Evolutionary conservation across 23 tunicate genomes (phyloP), one percentile per base, ranked within the genome.

Genomic region (Diplosoma virens): DNA sequence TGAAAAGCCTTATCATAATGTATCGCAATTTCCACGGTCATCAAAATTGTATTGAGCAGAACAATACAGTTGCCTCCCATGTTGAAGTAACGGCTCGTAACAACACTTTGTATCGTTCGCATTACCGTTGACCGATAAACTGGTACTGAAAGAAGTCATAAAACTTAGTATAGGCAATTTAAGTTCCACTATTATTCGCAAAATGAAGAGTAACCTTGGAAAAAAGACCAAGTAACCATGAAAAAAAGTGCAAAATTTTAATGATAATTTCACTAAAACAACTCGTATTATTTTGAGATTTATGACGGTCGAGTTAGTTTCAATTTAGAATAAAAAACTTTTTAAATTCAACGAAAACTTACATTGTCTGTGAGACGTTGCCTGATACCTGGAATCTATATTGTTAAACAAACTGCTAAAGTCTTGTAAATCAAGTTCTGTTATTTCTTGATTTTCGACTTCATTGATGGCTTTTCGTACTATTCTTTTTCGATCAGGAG

Each of bases 1-100:
- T 81, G 82, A 58, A 92, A 92, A 55, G 84, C 83, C 33, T 75
- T 81, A 30, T 92, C 88, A 68, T 92, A 92, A 67, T 92, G 97
- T 20, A 92, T 92, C 1, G 85, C 92, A 48, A 92, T 92, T 76
- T 92, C 97, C 21, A 92, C 63, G 7, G 97, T 92, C 87, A 92
- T 73, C 35, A 92, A 47, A 34, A 92, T 81, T 3, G 97, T 87
- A 58, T 92, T 92, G n/a, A 85, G 53, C 27, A 92, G 68, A 0
- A 92, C 97, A 52, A 92, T 59, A n/a, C 80, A 45, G 50, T 83
- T 85, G 23, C 97, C 97, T 0, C 53, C 76, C 32, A 92, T 24
- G 74, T 81, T 77, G 47, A 92, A 92, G 20, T 54, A 79, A 14
- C 84, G 82, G 47, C 68, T 67, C 32, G 70, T 26, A 24, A 82